A percentile compares a stretch with the other conserved stretches of the same genome.
phyloP scores from a whole-genome alignment of 2,888 invertebrate genomes.

The Aspidapion aeneum region DNA sequence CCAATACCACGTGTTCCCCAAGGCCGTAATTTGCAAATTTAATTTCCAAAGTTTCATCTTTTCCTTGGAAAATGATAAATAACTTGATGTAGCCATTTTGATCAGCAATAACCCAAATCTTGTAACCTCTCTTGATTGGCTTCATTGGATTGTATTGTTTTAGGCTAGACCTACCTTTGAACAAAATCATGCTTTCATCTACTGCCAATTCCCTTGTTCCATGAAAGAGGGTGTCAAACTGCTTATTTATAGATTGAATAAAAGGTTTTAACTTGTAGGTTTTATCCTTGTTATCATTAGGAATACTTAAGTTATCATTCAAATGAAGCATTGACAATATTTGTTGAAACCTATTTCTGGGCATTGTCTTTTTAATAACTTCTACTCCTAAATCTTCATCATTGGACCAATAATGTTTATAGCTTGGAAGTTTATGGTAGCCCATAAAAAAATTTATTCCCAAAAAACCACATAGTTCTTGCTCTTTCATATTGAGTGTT shows the following conservation, averaged over 20 bases:
- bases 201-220: conserved; percentile 7
- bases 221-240: conserved; percentile 3
- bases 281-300: conserved; percentile 11
- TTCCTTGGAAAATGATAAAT: conserved; percentile 2
- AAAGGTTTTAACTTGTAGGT: conserved; percentile 8
- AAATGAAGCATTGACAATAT: conserved; percentile 13
- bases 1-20: conserved; percentile 1
- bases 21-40: background rate
- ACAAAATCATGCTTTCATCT: conserved; percentile 23
- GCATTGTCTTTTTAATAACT: background rate
- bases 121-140: conserved; percentile 23
- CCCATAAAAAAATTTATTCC: conserved; percentile 13
- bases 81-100: conserved; percentile 1
- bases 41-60: conserved; percentile 1
- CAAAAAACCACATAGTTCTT: conserved; percentile 6
- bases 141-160: conserved; percentile 18
- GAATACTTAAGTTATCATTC: conserved; percentile 16
- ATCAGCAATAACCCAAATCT: conserved; percentile 11
- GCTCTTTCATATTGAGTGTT: conserved; percentile 3
- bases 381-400: background rate
- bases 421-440: conserved; percentile 9
- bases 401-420: conserved; percentile 10
- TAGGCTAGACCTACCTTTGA: conserved; percentile 21
- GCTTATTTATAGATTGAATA: background rate
- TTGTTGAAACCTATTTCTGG: conserved; percentile 2